phyloP scores from a whole-genome alignment of 2,113 vertebrate genomes.

The Gobiocypris rarus region DNA sequence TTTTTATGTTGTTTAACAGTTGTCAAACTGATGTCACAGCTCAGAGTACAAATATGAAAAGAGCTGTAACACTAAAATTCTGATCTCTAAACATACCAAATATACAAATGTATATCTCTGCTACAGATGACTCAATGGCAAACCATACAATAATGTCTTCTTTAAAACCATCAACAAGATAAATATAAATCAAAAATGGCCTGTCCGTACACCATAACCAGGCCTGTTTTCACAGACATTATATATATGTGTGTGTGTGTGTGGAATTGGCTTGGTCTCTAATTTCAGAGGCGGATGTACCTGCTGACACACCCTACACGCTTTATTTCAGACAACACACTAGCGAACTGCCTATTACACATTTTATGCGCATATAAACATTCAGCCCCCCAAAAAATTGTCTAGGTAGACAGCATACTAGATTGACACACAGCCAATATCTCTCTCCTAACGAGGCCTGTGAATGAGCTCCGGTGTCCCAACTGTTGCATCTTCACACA shows the following conservation, averaged over 20 bases:
- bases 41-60: neutral
- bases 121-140: neutral
- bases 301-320: conserved; percentile 54
- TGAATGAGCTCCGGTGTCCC: conserved; percentile 41
- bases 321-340: conserved; percentile 45
- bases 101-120: neutral
- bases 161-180: neutral
- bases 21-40: neutral
- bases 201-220: neutral
- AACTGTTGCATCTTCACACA: conserved; percentile 71
- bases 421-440: neutral
- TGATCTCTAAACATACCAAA: neutral
- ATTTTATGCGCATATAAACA: neutral
- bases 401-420: conserved; percentile 17
- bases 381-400: conserved; percentile 30
- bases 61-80: neutral
- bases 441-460: conserved; percentile 9
- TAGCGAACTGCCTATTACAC: neutral
- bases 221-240: too few species aligned
- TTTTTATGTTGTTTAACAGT: neutral
- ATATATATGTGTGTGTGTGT: too few species aligned
- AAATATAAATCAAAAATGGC: neutral
- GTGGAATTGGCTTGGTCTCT: too few species aligned
- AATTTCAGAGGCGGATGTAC: conserved; percentile 11
- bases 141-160: neutral